Base-by-base conservation (phyloP, 2,888 invertebrate genomes). In the Netelia melanura region DNA sequence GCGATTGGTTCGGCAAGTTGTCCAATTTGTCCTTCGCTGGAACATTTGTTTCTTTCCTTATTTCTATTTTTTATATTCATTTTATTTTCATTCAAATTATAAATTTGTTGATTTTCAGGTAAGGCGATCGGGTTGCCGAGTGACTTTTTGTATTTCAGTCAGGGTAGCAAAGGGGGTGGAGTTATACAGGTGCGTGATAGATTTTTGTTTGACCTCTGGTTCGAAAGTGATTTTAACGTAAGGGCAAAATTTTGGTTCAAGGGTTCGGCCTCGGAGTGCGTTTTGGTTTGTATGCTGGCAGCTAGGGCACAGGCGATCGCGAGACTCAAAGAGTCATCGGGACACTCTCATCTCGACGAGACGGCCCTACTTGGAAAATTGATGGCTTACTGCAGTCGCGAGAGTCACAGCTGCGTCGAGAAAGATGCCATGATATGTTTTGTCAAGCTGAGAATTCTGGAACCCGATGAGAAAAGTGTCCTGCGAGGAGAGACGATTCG, bases 231-330 rank as follows among this genome's bases (percentile, higher is more conserved):
- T 17, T 17, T n/a, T 11, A 14, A 14, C 52, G n/a, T 14, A 52
- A 14, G 21, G 0, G n/a, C 5, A 6, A 56, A 56, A 56, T 56
- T 56, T n/a, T 56, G 8, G 1, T 38, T n/a, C 6, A 70, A 99
- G 98, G 98, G 98, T 6, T 98, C 98, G 0, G 99, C 99, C 6
- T 99, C 98, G 91, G 99, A 99, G 94, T 98, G 98, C 92, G 96
- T 99, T 76, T 95, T 99, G 84, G 98, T 99, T 10, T 97, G 97
- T 58, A 97, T 99, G 97, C 93, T 99, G 87, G 98, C 98, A 0
- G 99, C 99, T 0, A 95, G 99, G 89, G 98, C 98, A 17, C 98
- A 97, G 93, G 97, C 98, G 30, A 96, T 98, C 87, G 97, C 97
- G 92, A 95, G 97, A 68, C 95, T 98, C 43, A 98, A 98, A 93